Conservation (phyloP, 2,888 invertebrate genomes). For the Philereme transversata region DNA sequence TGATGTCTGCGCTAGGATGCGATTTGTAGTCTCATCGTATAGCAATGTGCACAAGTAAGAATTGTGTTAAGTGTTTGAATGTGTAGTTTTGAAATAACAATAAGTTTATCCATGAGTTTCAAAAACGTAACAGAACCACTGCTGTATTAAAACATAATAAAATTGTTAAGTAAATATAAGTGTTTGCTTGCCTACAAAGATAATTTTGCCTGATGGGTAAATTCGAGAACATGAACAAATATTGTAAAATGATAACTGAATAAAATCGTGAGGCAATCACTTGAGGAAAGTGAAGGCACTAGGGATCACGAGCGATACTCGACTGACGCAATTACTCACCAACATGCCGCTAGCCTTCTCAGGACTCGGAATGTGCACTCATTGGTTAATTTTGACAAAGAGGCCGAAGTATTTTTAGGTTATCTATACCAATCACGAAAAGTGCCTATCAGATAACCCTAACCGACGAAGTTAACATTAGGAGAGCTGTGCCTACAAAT, state of each 20-base stretch:
- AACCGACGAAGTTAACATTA: not conserved
- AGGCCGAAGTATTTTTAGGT: not conserved
- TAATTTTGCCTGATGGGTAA: not conserved
- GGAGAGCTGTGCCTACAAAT: slow-evolving; percentile 2
- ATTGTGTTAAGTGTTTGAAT: not conserved
- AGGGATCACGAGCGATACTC: slow-evolving; percentile 60
- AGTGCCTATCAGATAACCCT: no score
- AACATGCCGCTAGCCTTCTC: slow-evolving; percentile 46
- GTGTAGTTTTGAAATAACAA: slow-evolving; percentile 24
- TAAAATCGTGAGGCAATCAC: slow-evolving; percentile 31
- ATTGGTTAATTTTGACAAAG: not conserved
- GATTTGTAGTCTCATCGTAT: slow-evolving; percentile 7
- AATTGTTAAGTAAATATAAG: not conserved
- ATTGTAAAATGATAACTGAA: slow-evolving; percentile 1
- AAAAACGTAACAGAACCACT: slow-evolving; percentile 4
- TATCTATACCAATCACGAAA: not conserved
- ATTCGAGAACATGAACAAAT: slow-evolving; percentile 14
- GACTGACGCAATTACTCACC: slow-evolving; percentile 55
- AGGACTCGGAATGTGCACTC: not conserved
- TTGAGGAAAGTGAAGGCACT: slow-evolving; percentile 62
- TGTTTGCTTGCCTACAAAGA: slow-evolving; percentile 4
- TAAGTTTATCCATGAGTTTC: slow-evolving; percentile 49
- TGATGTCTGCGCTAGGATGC: slow-evolving; percentile 17
- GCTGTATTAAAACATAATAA: not conserved
- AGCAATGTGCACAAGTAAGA: slow-evolving; percentile 1